Percentiles rank a stretch among this genome's conserved stretches.
These are phyloP conservation scores for Eulacestoma nigropectus DNA, from an alignment of 2,113 vertebrate genomes.

Conservation along the genomic window DNA sequence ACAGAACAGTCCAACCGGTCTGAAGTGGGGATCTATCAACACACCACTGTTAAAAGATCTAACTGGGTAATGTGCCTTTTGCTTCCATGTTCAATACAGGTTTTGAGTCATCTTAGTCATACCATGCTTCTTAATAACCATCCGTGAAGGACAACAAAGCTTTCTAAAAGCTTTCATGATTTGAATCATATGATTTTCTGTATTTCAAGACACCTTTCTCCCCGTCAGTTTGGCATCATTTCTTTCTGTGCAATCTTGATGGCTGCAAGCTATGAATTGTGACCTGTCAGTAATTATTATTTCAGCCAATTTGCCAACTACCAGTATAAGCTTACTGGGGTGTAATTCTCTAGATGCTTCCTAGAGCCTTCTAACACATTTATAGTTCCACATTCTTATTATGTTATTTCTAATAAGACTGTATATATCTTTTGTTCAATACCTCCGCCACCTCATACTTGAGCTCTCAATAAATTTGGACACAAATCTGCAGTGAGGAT, in stretches of 20 bases:
- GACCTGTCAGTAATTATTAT: background rate
- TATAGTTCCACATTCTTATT: background rate
- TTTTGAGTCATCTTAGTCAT: background rate
- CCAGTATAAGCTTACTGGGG: background rate
- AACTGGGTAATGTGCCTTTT: background rate
- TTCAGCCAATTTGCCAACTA: background rate
- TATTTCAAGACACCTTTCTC: background rate
- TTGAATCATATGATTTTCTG: background rate
- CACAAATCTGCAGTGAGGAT: background rate
- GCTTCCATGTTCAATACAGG: background rate
- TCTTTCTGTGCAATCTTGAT: background rate
- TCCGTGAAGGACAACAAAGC: accelerated
- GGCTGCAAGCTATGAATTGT: background rate
- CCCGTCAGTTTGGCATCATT: background rate
- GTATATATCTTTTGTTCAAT: background rate
- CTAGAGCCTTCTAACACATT: background rate
- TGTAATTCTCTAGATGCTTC: background rate
- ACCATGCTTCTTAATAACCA: background rate
- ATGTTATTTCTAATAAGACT: background rate
- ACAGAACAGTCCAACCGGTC: background rate
- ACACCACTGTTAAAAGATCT: background rate
- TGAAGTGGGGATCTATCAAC: background rate
- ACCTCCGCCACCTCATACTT: background rate
- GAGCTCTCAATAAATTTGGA: background rate
- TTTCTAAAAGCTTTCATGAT: background rate